A percentile compares a stretch with the other conserved stretches of the same genome.
Conservation (phyloP, 2,113 vertebrate genomes). For the Sander vitreus region DNA sequence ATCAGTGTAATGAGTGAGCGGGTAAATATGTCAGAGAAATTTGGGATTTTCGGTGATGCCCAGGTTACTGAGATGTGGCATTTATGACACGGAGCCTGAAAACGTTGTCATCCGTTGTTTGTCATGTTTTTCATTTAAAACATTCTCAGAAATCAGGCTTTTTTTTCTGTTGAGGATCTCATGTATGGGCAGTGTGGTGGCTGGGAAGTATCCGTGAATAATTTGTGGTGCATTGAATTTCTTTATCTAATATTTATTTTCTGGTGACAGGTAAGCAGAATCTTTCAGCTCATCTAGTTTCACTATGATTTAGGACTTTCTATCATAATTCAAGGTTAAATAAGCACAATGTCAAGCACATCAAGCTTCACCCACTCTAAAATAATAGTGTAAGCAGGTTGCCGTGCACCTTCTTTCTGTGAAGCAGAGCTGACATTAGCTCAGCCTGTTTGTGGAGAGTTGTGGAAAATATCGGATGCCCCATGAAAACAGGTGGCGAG, state of each 20-base stretch:
- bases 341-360: not conserved
- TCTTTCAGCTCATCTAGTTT: not conserved
- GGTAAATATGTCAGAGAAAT: conserved; percentile 10
- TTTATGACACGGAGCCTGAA: not conserved
- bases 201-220: not conserved
- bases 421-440: conserved; percentile 16
- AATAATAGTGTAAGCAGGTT: not conserved
- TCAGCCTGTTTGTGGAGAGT: not conserved
- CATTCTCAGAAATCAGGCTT: not conserved
- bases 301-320: not conserved
- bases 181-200: not conserved
- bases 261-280: not conserved
- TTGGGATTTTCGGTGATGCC: not conserved
- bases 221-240: not conserved
- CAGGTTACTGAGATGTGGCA: conserved; percentile 8
- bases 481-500: not conserved
- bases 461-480: conserved; percentile 13
- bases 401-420: not conserved
- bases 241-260: not conserved
- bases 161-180: not conserved
- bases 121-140: not conserved
- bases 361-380: conserved; percentile 5
- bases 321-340: not conserved
- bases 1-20: not conserved
- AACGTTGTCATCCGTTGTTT: not conserved